A percentile compares a stretch with the other conserved stretches of the same genome.
Conservation (phyloP, 2,113 vertebrate species). For the Pseudorhombus dupliciocellatus region DNA sequence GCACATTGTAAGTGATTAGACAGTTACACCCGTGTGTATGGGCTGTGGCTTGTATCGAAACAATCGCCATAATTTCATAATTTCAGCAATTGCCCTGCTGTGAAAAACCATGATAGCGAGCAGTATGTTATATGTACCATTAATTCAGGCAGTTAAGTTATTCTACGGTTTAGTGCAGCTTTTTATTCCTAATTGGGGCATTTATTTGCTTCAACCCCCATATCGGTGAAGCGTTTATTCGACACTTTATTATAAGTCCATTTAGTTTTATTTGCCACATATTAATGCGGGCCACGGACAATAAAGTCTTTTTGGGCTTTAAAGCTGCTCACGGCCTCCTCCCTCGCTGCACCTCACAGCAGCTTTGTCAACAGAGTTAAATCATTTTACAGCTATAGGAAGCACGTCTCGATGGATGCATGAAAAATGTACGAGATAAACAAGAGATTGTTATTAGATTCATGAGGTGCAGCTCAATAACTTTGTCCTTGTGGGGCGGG, state of each 20-base stretch:
- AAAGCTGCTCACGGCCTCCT: background rate
- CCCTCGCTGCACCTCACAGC: background rate
- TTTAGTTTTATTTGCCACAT: conserved; percentile 19
- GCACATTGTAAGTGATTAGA: too few relatives aligned
- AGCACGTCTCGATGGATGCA: background rate
- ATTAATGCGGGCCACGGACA: background rate
- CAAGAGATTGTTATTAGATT: conserved; percentile 11
- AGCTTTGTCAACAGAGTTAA: conserved; percentile 1
- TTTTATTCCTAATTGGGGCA: conserved; percentile 13
- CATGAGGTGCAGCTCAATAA: background rate
- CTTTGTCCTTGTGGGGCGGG: conserved; percentile 11
- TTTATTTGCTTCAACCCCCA: conserved; percentile 24
- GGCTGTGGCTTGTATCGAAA: background rate
- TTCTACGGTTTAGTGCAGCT: conserved; percentile 12
- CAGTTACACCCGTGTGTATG: background rate
- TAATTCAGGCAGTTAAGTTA: conserved; percentile 6
- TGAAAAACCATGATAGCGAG: conserved; percentile 13
- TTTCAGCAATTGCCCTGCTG: conserved; percentile 1
- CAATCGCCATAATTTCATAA: background rate
- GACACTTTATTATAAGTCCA: conserved; percentile 1
- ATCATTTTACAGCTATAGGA: conserved; percentile 12
- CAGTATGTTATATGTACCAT: background rate
- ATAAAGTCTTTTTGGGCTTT: conserved; percentile 1
- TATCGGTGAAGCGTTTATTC: conserved; percentile 14
- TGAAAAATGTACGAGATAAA: conserved; percentile 15